Percentiles rank a stretch among this genome's conserved stretches.
phyloP scores from a whole-genome alignment of 2,888 invertebrate species.

The Stenodema calcarata region DNA sequence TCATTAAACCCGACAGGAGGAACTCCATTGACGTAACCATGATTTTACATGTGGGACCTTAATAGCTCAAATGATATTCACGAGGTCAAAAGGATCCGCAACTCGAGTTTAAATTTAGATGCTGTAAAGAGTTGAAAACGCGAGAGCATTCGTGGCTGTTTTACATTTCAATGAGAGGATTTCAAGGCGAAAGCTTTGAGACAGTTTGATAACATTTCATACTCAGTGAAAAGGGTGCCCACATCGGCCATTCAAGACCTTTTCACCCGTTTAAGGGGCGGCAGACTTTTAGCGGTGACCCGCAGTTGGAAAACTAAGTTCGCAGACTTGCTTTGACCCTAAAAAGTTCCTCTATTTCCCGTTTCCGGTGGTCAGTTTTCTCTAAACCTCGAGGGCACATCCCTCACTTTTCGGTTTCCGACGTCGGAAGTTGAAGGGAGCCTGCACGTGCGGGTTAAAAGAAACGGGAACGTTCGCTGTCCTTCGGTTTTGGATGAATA shows the following conservation, averaged over 20 bases:
- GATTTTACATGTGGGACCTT: background rate
- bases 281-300: background rate
- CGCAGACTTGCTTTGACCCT: background rate
- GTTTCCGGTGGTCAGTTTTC: background rate
- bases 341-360: background rate
- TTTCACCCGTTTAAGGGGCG: background rate
- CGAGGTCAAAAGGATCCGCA: background rate
- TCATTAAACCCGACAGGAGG: background rate
- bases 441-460: too few relatives aligned
- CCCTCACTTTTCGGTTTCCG: background rate
- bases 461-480: too few relatives aligned
- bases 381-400: background rate
- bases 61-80: background rate
- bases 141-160: slow-evolving; percentile 16
- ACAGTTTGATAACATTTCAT: slow-evolving; percentile 32
- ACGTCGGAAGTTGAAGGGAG: background rate
- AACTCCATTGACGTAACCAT: background rate
- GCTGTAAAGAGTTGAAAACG: background rate
- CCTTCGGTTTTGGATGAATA: too few relatives aligned
- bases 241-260: background rate
- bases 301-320: background rate
- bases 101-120: background rate
- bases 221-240: background rate
- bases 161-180: background rate
- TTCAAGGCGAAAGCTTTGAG: slow-evolving; percentile 3